Evolutionary conservation across 2,113 vertebrate genomes (phyloP).

Genomic region (Triplophysa dalaica): DNA sequence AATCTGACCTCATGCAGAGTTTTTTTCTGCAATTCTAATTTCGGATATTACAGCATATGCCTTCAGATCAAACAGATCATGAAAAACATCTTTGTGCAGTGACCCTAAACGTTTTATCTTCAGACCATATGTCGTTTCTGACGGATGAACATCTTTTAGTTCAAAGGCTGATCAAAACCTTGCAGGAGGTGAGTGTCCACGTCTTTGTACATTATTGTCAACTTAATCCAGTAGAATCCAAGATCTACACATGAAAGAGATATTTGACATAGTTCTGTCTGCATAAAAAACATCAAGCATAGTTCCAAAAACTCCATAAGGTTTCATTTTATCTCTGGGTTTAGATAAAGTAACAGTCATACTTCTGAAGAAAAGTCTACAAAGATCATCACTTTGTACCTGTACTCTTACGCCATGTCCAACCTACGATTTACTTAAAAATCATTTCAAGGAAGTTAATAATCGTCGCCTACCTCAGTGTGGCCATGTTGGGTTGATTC

Average conservation of each 20-base stretch:
- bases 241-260: conserved; percentile 51
- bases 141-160: background rate
- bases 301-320: background rate
- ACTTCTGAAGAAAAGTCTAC: background rate
- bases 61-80: no score
- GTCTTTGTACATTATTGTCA: conserved; percentile 56
- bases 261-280: conserved; percentile 57
- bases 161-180: background rate
- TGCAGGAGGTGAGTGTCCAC: background rate
- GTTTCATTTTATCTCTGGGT: background rate
- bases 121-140: no score
- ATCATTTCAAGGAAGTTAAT: no score
- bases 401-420: no score
- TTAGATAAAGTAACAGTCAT: background rate
- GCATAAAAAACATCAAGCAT: conserved; percentile 7
- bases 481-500: conserved; percentile 78
- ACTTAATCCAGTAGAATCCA: conserved; percentile 54
- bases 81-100: no score
- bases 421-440: no score
- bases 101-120: no score
- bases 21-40: no score
- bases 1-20: no score
- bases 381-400: no score
- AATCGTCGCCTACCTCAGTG: conserved; percentile 78
- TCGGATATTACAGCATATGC: no score